Conservation (phyloP, 2,797 vertebrate genomes). For the Pagetopsis macropterus region DNA sequence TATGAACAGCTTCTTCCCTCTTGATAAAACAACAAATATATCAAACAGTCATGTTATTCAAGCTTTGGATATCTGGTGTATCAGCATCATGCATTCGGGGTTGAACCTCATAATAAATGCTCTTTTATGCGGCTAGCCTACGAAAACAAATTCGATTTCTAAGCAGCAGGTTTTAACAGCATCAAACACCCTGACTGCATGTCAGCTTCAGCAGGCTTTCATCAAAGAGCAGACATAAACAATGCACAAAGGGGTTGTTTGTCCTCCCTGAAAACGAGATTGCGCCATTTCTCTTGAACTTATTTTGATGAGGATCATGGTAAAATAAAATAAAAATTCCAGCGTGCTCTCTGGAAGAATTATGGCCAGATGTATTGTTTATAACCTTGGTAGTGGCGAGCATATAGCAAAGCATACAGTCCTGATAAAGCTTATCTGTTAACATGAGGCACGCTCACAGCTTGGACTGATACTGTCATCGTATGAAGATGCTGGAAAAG, state of each 20-base stretch:
- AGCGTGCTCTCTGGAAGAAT: slow-evolving; percentile 4
- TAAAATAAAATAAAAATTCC: slow-evolving; percentile 1
- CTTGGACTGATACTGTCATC: slow-evolving; percentile 43
- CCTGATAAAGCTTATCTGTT: slow-evolving; percentile 40
- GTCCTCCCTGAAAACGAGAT: slow-evolving; percentile 7
- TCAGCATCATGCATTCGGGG: background rate
- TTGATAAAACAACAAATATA: background rate
- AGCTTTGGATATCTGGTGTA: slow-evolving; percentile 8
- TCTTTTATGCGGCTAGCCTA: slow-evolving; percentile 36
- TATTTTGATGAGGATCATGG: slow-evolving; percentile 14
- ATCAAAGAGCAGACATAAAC: slow-evolving; percentile 32
- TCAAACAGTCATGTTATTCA: background rate
- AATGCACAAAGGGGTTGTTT: slow-evolving; percentile 12
- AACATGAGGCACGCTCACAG: slow-evolving; percentile 27
- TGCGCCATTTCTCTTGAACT: slow-evolving; percentile 42
- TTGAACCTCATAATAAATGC: slow-evolving; percentile 33
- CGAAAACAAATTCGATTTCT: slow-evolving; percentile 36
- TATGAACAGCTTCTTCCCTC: slow-evolving; percentile 2
- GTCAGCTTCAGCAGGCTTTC: slow-evolving; percentile 39
- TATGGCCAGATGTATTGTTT: background rate
- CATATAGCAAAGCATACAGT: slow-evolving; percentile 13
- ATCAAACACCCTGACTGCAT: slow-evolving; percentile 31
- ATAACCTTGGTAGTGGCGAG: slow-evolving; percentile 23
- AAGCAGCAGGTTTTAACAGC: slow-evolving; percentile 30
- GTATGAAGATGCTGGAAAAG: slow-evolving; percentile 24